Evolutionary conservation across 2,888 invertebrate species (phyloP).

Genomic region (Drosophila infuscata): DNA sequence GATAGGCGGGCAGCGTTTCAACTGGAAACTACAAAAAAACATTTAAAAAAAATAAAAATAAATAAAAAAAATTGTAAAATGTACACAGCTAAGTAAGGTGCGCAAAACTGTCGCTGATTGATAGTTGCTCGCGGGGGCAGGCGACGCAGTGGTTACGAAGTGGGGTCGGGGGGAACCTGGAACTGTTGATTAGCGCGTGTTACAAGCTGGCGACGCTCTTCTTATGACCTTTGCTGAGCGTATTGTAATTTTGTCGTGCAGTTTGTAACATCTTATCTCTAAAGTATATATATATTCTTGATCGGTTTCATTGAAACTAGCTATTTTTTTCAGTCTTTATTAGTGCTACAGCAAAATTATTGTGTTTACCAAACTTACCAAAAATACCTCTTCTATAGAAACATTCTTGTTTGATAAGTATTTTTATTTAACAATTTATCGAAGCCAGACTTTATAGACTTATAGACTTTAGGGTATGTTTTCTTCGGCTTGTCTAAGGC

Average conservation of each 20-base stretch:
- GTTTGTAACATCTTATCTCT: neutral
- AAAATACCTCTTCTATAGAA: no score
- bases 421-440: neutral
- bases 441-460: neutral
- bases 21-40: conserved; percentile 25
- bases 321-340: neutral
- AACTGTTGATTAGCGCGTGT: conserved; percentile 74
- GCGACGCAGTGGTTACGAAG: conserved; percentile 3
- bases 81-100: conserved; percentile 54
- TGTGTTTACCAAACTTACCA: neutral
- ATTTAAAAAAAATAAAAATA: conserved; percentile 27
- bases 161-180: neutral
- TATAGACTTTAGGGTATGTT: neutral
- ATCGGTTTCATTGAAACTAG: neutral
- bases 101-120: conserved; percentile 68
- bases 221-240: neutral
- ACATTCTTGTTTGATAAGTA: neutral
- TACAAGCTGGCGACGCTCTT: conserved; percentile 49
- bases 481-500: neutral
- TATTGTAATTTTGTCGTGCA: neutral
- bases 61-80: neutral
- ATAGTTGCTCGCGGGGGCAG: conserved; percentile 46
- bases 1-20: conserved; percentile 43
- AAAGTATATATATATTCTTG: no score
- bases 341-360: neutral